Evolutionary conservation across 2,888 invertebrate genomes (phyloP), one percentile per base, ranked within the genome.

Genomic region (Agonopterix heracliana): DNA sequence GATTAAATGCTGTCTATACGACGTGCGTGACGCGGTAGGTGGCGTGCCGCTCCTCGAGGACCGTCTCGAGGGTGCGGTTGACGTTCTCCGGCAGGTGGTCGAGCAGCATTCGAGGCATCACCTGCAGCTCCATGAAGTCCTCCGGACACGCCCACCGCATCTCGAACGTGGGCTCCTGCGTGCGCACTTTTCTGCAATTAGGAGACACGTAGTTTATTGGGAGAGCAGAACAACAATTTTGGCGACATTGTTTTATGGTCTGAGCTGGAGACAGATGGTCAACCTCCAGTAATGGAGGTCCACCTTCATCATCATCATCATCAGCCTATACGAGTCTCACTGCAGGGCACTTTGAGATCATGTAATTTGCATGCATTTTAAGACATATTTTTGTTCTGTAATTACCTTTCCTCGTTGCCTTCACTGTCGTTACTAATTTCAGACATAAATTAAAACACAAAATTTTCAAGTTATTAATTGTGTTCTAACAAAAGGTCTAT

Each of bases 31-130:
- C 70, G 40, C 87, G 76, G 49, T 88, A 89, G 17, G 44, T 47
- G 12, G 83, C 74, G 54, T 86, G 84, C 35, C 79, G 65, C 60
- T 91, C 91, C 41, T 89, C 84, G 13, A 93, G 71, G 45, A 94
- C 87, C 0, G 91, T 92, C 46, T 91, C 90, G 46, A 96, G 80
- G 14, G 94, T 93, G 58, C 91, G 87, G 60, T 92, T 90, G 12
- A 96, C 92, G 70, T 93, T 93, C 70, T 95, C 93, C 0, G 97
- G 96, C 45, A 96, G 82, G 74, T 97, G 97, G 77, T 97, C 96
- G 1, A 94, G 87, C 3, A 96, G 72, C 95, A 96, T 96, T 45
- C 94, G 90, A 5, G 95, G 95, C 92, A 95, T 95, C 47, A 97
- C 94, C 61, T 93, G 90, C 47, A 97, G 85, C 68, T 95, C 94